These are phyloP conservation scores for Colaptes auratus DNA, from an alignment of 2,113 vertebrate species.

Conservation along the genomic window DNA sequence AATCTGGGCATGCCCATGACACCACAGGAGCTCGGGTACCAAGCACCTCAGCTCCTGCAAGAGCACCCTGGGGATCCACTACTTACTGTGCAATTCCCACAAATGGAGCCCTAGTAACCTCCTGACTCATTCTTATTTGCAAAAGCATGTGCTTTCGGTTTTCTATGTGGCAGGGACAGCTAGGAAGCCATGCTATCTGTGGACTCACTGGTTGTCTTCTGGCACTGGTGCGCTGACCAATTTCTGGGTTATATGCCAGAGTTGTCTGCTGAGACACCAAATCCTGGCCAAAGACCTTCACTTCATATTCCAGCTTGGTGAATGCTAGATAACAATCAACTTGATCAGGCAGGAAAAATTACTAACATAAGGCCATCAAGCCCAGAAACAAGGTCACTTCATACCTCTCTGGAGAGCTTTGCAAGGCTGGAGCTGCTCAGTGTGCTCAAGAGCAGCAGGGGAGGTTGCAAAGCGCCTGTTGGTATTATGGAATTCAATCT, in stretches of 20 bases:
- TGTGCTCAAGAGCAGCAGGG: neutral
- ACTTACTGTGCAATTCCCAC: neutral
- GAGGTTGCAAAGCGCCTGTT: fast-evolving
- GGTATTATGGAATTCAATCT: constrained; percentile 26
- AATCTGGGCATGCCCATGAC: fast-evolving
- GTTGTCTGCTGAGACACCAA: neutral
- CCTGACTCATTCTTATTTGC: neutral
- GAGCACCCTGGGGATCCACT: neutral
- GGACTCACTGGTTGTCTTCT: neutral
- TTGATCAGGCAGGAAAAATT: constrained; percentile 13
- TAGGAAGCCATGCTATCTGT: neutral
- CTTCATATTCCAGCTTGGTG: neutral
- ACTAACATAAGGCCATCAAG: neutral
- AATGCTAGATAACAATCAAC: neutral
- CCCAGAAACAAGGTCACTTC: neutral
- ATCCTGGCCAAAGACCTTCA: neutral
- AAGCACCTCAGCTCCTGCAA: neutral
- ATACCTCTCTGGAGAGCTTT: neutral
- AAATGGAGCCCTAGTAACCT: neutral
- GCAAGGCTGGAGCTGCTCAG: neutral
- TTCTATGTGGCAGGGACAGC: neutral
- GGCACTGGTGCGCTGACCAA: neutral
- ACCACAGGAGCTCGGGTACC: neutral
- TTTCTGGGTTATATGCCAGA: neutral
- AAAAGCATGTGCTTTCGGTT: neutral